These are phyloP conservation scores for Erynnis tages DNA, from an alignment of 2,888 invertebrate species.

Conservation along the genomic window DNA sequence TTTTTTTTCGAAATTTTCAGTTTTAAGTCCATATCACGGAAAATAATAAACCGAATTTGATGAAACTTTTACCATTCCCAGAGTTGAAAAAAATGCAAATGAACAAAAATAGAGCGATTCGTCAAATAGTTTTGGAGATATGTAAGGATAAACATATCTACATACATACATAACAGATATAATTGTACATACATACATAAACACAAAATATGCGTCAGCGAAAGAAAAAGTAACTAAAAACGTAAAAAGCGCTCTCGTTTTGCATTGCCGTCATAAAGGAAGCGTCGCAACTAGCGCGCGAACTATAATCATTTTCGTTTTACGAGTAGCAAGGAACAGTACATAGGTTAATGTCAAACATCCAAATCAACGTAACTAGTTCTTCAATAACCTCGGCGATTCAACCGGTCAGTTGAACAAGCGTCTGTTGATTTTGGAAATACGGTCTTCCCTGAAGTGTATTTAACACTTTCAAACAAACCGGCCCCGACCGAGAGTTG, in stretches of 20 bases:
- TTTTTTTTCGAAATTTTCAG: too few relatives aligned
- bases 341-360: background rate
- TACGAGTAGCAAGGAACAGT: background rate
- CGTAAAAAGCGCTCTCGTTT: constrained; percentile 7
- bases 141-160: too few relatives aligned
- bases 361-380: background rate
- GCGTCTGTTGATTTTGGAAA: constrained; percentile 12
- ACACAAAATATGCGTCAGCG: constrained; percentile 24
- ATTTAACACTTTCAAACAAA: constrained; percentile 9
- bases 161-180: too few relatives aligned
- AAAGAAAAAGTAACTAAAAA: constrained; percentile 16
- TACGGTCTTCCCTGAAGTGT: background rate
- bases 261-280: constrained; percentile 19
- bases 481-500: background rate
- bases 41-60: too few relatives aligned
- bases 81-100: too few relatives aligned
- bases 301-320: too few relatives aligned
- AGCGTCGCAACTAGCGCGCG: too few relatives aligned
- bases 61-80: too few relatives aligned
- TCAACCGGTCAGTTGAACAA: constrained; percentile 3
- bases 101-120: too few relatives aligned
- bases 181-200: too few relatives aligned
- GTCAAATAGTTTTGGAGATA: too few relatives aligned
- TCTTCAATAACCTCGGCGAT: background rate
- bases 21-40: too few relatives aligned